phyloP scores from a whole-genome alignment of 37 sponge, comb jelly and placozoan genomes.

The Ianthella basta region DNA sequence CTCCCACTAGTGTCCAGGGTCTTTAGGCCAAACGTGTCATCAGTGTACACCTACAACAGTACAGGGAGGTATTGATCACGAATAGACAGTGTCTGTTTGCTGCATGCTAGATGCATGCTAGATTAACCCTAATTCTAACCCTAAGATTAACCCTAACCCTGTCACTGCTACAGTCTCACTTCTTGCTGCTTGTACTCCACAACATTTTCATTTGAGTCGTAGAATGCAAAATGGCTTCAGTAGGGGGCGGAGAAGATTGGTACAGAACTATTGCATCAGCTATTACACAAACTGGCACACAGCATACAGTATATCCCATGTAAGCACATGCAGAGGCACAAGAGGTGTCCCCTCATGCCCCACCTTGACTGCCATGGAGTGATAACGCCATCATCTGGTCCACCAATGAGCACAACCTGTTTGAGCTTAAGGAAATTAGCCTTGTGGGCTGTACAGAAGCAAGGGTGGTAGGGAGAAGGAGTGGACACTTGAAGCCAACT shows the following conservation, averaged over 20 bases:
- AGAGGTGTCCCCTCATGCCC: too few relatives aligned
- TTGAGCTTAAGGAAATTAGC: conserved; percentile 68
- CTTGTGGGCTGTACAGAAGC: conserved; percentile 34
- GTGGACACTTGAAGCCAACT: too few relatives aligned
- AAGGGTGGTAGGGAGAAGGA: too few relatives aligned
- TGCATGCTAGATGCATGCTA: too few relatives aligned
- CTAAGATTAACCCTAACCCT: too few relatives aligned
- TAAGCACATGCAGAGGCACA: too few relatives aligned
- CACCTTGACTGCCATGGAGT: conserved; percentile 98
- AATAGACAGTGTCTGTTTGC: too few relatives aligned
- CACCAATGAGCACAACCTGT: conserved; percentile 84
- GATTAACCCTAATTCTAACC: too few relatives aligned
- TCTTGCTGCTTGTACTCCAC: neutral
- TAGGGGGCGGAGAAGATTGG: too few relatives aligned
- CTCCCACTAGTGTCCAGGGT: conserved; percentile 51
- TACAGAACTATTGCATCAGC: too few relatives aligned
- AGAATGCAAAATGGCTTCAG: conserved; percentile 81
- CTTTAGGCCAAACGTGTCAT: conserved; percentile 74
- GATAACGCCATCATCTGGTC: conserved; percentile 95
- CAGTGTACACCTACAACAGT: conserved; percentile 50
- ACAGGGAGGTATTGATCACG: neutral
- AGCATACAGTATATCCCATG: too few relatives aligned
- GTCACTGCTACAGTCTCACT: neutral
- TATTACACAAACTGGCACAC: too few relatives aligned
- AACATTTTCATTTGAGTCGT: conserved; percentile 53